These are phyloP conservation scores for Lutraria rhynchaena DNA, from an alignment of 1,140 invertebrate genomes.

Conservation along the genomic window DNA sequence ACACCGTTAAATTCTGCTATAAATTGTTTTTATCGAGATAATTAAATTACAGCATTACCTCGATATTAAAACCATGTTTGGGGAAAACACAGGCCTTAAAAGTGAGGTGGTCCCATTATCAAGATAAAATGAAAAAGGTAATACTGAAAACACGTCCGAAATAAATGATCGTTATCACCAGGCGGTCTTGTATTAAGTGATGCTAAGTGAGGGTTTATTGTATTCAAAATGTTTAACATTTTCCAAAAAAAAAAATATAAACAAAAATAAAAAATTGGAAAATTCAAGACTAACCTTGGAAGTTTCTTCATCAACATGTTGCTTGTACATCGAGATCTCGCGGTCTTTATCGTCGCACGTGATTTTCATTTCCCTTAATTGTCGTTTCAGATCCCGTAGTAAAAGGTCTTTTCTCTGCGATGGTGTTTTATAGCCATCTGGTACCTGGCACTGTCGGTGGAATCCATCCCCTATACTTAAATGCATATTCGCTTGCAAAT, in stretches of 20 bases:
- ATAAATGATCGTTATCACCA: too few species aligned
- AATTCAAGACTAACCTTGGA: constrained; percentile 39
- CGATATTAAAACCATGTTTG: too few species aligned
- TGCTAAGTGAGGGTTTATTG: too few species aligned
- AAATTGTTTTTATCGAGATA: too few species aligned
- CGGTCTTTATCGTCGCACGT: constrained; percentile 49
- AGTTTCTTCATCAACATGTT: constrained; percentile 51
- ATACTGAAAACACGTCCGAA: too few species aligned
- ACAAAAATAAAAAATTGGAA: not conserved
- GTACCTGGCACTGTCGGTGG: constrained; percentile 24
- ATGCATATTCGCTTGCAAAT: not conserved
- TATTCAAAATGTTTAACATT: too few species aligned
- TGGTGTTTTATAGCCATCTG: constrained; percentile 46
- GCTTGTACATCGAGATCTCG: constrained; percentile 52
- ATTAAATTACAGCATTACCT: too few species aligned
- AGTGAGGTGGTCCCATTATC: too few species aligned
- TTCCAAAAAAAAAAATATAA: not conserved
- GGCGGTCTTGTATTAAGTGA: too few species aligned
- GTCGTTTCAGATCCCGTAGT: constrained; percentile 47
- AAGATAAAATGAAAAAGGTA: too few species aligned
- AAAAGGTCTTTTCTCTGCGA: constrained; percentile 53
- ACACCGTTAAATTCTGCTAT: too few species aligned
- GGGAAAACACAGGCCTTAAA: too few species aligned
- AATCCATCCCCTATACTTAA: constrained; percentile 11
- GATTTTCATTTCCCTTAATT: constrained; percentile 45